These are phyloP conservation scores for Amphipoea oculea DNA, from an alignment of 2,888 invertebrate species.

Conservation along the genomic window DNA sequence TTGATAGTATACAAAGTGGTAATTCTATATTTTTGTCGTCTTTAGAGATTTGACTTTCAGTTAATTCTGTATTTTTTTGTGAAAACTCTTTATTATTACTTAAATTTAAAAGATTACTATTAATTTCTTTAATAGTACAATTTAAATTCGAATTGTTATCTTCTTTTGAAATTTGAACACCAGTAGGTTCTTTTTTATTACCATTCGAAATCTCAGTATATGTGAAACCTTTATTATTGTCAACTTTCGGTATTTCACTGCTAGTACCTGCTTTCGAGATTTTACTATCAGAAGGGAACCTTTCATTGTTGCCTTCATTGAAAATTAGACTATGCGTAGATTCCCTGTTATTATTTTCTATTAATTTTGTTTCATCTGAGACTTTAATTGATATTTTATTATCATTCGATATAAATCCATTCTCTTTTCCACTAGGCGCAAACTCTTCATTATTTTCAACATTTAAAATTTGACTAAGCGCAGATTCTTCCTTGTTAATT, in stretches of 20 bases:
- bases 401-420: background rate
- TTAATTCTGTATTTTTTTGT: slow-evolving; percentile 1
- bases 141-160: background rate
- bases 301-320: background rate
- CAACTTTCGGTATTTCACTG: slow-evolving; percentile 8
- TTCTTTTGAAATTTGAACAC: background rate
- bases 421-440: background rate
- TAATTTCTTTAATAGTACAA: background rate
- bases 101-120: slow-evolving; percentile 2
- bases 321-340: background rate
- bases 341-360: background rate
- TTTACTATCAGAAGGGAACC: background rate
- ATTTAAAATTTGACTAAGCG: slow-evolving; percentile 15
- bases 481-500: background rate
- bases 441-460: background rate
- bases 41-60: slow-evolving; percentile 1
- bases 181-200: background rate
- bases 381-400: background rate
- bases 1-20: slow-evolving; percentile 25
- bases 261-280: slow-evolving; percentile 15
- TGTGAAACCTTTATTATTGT: background rate
- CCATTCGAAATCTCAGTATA: background rate
- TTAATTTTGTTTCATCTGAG: background rate
- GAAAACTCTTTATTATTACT: background rate
- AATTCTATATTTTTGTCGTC: slow-evolving; percentile 22